Base-by-base conservation (phyloP, 2,797 vertebrate genomes). In the Microcaecilia unicolor region DNA sequence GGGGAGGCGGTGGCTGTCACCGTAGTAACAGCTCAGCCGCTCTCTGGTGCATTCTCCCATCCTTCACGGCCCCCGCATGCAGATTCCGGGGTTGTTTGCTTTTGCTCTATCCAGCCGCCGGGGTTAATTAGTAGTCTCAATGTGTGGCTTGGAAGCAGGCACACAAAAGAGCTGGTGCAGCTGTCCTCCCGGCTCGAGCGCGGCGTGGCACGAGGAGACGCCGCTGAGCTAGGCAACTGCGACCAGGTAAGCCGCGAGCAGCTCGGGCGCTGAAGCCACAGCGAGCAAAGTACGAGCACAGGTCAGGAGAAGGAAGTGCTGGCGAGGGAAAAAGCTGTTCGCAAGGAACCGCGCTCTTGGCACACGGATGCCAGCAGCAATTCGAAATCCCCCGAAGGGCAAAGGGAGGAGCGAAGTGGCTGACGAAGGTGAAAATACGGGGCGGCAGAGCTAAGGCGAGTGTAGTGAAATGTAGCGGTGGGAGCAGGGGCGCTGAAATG, bases 81-180 rank as follows among this genome's bases (percentile, higher is more conserved):
- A 79, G 65, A 79, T 84, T 85, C 73, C 75, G 51, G 83, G 86
- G 86, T 72, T 10, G 42, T 14, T 18, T 16, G 26, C 44, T 51
- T 38, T 37, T 51, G 18, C 46, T 53, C 42, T 24, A 64, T 64
- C 45, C 77, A 60, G 69, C 72, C 78, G 72, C 73, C 70, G 47
- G 76, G 80, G 72, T 57, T 57, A 44, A 58, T 47, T 49, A 41
- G 62, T 48, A 53, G 54, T 57, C 61, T 49, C 51, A 16, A 66
- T 31, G 70, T 21, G 71, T 49, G 57, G 60, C 59, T 58, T 49
- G 31, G 35, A 52, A 49, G 55, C 41, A 40, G 54, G 48, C 59
- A 44, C 63, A 67, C 67, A 67, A 67, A 64, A 51, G 74, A 38
- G 55, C 66, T 39, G 53, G 34, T 30, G 44, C 35, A 13, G 41